A percentile compares a stretch with the other conserved stretches of the same genome.
Conservation (phyloP, 2,797 vertebrate species). For the Oceanodroma leucorhoa region DNA sequence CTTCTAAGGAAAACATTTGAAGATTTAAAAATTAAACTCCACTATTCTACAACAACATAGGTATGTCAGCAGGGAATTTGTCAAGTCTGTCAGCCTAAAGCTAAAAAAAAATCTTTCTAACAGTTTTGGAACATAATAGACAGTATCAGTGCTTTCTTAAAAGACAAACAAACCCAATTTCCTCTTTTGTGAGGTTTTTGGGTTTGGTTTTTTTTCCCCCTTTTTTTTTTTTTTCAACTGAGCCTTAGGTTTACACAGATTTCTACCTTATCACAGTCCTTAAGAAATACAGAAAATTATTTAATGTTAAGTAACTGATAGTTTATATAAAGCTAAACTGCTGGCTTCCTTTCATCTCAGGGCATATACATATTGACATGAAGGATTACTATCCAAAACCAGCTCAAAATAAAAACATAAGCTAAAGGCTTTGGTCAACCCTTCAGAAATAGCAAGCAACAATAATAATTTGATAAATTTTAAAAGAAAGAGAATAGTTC, state of each 20-base stretch:
- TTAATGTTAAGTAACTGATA: neutral
- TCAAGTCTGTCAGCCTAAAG: neutral
- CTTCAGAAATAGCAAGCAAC: neutral
- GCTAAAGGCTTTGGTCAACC: neutral
- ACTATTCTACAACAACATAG: neutral
- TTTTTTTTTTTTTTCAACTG: neutral
- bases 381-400: neutral
- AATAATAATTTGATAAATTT: neutral
- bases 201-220: accelerated
- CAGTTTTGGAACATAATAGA: neutral
- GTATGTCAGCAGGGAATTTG: neutral
- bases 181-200: neutral
- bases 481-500: neutral
- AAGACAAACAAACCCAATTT: neutral
- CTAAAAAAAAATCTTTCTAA: neutral
- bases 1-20: neutral
- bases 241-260: neutral
- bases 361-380: neutral
- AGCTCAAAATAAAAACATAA: neutral
- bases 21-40: neutral
- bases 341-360: neutral
- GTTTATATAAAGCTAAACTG: neutral
- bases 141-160: neutral
- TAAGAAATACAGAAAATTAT: neutral
- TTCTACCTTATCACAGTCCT: neutral